A percentile compares a stretch with the other conserved stretches of the same genome.
These are phyloP conservation scores for Plodia interpunctella DNA, from an alignment of 1,140 invertebrate species.

Conservation along the genomic window DNA sequence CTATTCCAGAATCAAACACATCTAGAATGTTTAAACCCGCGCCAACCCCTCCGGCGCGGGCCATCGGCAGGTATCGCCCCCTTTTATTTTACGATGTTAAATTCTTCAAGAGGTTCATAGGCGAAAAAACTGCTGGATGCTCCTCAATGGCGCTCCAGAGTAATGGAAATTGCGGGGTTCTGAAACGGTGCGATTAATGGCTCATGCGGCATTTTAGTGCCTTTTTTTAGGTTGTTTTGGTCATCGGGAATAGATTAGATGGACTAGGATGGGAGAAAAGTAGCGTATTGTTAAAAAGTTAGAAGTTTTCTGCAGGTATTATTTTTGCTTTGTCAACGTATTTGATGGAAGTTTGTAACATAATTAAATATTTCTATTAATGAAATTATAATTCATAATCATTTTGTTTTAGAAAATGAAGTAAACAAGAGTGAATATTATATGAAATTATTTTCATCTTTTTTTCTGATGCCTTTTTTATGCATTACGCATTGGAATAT, in stretches of 20 bases:
- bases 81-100: slow-evolving; percentile 73
- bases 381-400: too few relatives aligned
- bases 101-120: slow-evolving; percentile 65
- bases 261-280: background rate
- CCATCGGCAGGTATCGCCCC: slow-evolving; percentile 34
- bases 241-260: slow-evolving; percentile 1
- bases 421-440: too few relatives aligned
- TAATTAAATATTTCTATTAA: too few relatives aligned
- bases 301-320: too few relatives aligned
- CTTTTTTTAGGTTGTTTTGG: background rate
- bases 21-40: background rate
- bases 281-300: background rate
- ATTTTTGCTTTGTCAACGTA: too few relatives aligned
- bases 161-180: slow-evolving; percentile 37
- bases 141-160: slow-evolving; percentile 37
- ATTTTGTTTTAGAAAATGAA: too few relatives aligned
- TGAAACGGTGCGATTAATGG: slow-evolving; percentile 45
- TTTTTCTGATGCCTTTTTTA: too few relatives aligned
- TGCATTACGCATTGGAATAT: too few relatives aligned
- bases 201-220: slow-evolving; percentile 20
- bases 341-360: too few relatives aligned
- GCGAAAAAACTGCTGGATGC: slow-evolving; percentile 53
- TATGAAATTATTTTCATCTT: too few relatives aligned
- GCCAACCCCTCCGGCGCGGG: slow-evolving; percentile 1
- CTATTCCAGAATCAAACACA: background rate